Percentiles rank a stretch among this genome's conserved stretches.
These are phyloP conservation scores for Lepidurus packardi DNA, from an alignment of 1,140 invertebrate genomes.

Conservation along the genomic window DNA sequence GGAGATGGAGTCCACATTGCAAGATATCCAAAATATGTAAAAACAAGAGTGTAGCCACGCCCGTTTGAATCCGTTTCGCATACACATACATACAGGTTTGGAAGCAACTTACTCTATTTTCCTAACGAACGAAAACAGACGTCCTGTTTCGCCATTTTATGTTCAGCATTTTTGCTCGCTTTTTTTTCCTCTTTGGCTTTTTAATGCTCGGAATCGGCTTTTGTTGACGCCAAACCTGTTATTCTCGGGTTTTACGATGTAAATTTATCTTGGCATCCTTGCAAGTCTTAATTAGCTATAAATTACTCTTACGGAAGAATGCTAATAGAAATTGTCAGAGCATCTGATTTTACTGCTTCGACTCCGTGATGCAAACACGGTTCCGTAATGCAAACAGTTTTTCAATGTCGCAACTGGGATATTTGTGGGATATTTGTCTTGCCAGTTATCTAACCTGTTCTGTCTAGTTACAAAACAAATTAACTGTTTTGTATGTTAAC, in stretches of 20 bases:
- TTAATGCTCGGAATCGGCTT: not conserved
- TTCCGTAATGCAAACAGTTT: not conserved
- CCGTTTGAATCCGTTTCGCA: conserved; percentile 20
- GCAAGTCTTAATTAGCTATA: not conserved
- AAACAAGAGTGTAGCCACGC: conserved; percentile 40
- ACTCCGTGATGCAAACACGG: too few species aligned
- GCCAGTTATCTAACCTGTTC: not conserved
- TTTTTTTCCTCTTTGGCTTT: conserved; percentile 23
- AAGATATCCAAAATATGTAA: conserved; percentile 99
- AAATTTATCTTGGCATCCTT: not conserved
- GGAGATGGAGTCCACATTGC: conserved; percentile 97
- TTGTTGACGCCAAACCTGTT: not conserved
- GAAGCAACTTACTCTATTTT: not conserved
- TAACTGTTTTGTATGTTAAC: not conserved
- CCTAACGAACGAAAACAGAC: not conserved
- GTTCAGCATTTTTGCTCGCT: conserved; percentile 11
- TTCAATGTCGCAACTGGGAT: not conserved
- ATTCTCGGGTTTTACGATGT: not conserved
- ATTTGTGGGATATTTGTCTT: not conserved
- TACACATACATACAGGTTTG: conserved; percentile 3
- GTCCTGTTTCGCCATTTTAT: too few species aligned
- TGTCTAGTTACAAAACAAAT: not conserved
- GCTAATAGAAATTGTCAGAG: too few species aligned
- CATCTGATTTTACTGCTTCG: too few species aligned
- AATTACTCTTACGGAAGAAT: too few species aligned